phyloP scores from a whole-genome alignment of 2,888 invertebrate species.

The Pimpla rufipes region DNA sequence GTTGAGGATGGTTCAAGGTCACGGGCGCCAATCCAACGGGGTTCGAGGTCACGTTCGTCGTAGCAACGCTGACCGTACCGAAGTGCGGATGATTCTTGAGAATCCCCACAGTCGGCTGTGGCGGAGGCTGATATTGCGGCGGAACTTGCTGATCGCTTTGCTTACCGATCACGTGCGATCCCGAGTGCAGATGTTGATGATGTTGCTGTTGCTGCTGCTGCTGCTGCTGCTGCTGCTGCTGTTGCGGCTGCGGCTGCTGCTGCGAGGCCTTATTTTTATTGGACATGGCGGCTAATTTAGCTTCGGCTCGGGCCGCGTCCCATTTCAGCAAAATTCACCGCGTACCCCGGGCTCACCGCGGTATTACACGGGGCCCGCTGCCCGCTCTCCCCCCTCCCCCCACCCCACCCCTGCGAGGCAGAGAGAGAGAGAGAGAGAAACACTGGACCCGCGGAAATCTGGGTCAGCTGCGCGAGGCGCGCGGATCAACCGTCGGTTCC shows the following conservation, averaged over 20 bases:
- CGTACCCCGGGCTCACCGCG: slow-evolving; percentile 65
- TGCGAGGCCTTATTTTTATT: slow-evolving; percentile 83
- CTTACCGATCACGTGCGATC: slow-evolving; percentile 79
- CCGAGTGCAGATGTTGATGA: slow-evolving; percentile 69
- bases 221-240: slow-evolving; percentile 71
- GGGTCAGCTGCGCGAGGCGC: slow-evolving; percentile 74
- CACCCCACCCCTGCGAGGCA: no score
- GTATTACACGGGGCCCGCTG: slow-evolving; percentile 1
- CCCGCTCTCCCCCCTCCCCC: slow-evolving; percentile 73
- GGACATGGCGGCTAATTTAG: slow-evolving; percentile 84
- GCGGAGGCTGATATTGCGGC: slow-evolving; percentile 92
- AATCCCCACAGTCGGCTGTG: slow-evolving; percentile 88
- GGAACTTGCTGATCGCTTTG: slow-evolving; percentile 88
- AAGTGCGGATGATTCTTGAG: slow-evolving; percentile 87
- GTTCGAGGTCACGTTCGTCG: slow-evolving; percentile 74
- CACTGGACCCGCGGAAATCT: slow-evolving; percentile 77
- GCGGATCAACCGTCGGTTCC: slow-evolving; percentile 9
- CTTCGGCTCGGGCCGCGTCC: slow-evolving; percentile 82
- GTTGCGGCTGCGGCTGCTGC: slow-evolving; percentile 71
- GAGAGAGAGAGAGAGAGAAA: slow-evolving; percentile 42
- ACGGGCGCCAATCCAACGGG: slow-evolving; percentile 77
- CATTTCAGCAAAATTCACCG: slow-evolving; percentile 82
- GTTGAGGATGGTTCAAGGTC: slow-evolving; percentile 76
- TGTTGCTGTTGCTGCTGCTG: slow-evolving; percentile 61
- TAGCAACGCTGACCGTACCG: slow-evolving; percentile 78